Evolutionary conservation across 2,797 vertebrate genomes (phyloP).

Genomic region (Poecile montanus): DNA sequence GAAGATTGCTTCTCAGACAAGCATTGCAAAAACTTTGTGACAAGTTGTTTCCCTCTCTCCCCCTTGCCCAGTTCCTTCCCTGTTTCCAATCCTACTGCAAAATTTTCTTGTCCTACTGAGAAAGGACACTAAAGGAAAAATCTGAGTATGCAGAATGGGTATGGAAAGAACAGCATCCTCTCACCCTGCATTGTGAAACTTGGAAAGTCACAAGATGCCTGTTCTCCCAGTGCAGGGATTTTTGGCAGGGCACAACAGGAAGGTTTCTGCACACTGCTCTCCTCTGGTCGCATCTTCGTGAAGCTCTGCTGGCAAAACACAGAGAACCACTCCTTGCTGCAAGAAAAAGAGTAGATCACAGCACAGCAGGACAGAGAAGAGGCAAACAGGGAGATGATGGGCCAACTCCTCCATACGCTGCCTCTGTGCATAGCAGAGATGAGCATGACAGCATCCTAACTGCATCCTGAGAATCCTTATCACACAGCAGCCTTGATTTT

Average conservation of each 20-base stretch:
- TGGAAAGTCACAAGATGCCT: constrained; percentile 52
- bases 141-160: background rate
- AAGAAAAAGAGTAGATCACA: background rate
- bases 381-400: background rate
- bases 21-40: constrained; percentile 11
- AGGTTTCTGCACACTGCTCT: background rate
- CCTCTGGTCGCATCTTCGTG: fast-evolving
- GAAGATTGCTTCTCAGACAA: background rate
- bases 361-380: background rate
- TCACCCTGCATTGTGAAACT: constrained; percentile 12
- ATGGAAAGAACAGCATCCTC: constrained; percentile 21
- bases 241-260: background rate
- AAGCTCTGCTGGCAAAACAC: background rate
- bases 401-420: fast-evolving
- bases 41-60: background rate
- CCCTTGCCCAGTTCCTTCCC: background rate
- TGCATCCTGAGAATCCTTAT: background rate
- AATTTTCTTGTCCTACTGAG: background rate
- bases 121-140: constrained; percentile 7
- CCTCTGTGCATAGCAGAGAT: background rate
- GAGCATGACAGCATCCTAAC: background rate
- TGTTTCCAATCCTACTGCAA: background rate
- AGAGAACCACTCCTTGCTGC: background rate
- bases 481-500: background rate
- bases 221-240: background rate